These are phyloP conservation scores for Sisor rabdophorus DNA, from an alignment of 2,113 vertebrate genomes.

Conservation along the genomic window DNA sequence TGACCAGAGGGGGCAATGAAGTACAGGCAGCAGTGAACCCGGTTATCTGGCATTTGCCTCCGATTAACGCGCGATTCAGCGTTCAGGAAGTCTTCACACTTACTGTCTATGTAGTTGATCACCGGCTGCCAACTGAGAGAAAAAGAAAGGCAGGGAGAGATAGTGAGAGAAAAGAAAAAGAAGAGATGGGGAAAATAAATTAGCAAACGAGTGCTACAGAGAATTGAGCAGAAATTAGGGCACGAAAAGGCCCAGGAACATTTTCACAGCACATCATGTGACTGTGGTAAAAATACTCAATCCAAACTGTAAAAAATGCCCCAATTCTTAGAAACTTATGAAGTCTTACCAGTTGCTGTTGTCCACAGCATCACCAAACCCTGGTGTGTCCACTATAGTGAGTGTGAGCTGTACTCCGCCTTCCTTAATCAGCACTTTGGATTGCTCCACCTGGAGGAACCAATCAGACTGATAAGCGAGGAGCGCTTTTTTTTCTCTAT, in stretches of 20 bases:
- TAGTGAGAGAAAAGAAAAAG: not conserved
- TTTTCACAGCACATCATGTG: not conserved
- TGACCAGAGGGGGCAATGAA: conserved; percentile 73
- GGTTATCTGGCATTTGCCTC: conserved; percentile 70
- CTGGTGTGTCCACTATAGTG: conserved; percentile 76
- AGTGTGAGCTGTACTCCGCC: conserved; percentile 76
- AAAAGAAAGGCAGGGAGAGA: not conserved
- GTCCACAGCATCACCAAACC: conserved; percentile 75
- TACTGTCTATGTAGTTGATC: conserved; percentile 72
- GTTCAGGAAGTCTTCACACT: conserved; percentile 74
- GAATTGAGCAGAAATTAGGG: not conserved
- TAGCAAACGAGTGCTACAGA: not conserved
- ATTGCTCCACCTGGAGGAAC: conserved; percentile 71
- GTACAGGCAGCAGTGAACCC: conserved; percentile 75
- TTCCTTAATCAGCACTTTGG: conserved; percentile 75
- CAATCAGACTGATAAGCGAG: not conserved
- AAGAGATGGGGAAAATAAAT: not conserved
- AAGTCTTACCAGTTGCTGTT: conserved; percentile 74
- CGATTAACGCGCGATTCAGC: conserved; percentile 71
- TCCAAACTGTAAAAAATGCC: not conserved
- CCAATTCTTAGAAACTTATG: not conserved
- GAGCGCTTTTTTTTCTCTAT: not conserved
- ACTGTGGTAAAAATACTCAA: not conserved
- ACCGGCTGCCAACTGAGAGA: conserved; percentile 69
- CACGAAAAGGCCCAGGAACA: not conserved